Percentiles rank a stretch among this genome's conserved stretches.
Conservation (phyloP, 2,888 invertebrate species). For the Julus scandinavius region DNA sequence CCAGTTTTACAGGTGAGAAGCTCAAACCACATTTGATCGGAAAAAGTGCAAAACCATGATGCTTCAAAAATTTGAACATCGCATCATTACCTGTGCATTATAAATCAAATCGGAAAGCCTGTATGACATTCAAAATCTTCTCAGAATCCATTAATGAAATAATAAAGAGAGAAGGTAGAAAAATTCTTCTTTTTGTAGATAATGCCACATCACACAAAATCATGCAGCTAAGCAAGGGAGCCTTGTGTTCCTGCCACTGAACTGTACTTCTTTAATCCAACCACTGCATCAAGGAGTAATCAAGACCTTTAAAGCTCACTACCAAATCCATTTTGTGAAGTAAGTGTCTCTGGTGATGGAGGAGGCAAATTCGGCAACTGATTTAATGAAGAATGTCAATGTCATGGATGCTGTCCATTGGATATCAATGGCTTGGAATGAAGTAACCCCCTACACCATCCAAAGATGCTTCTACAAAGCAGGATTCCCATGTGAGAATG, state of each 20-base stretch:
- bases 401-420: constrained; percentile 34
- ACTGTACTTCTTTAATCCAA: background rate
- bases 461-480: background rate
- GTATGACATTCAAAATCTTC: background rate
- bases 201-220: background rate
- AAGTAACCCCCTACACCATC: background rate
- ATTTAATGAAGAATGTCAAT: background rate
- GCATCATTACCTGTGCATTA: background rate
- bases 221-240: background rate
- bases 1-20: constrained; percentile 49
- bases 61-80: background rate
- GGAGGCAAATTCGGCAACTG: background rate
- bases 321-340: background rate
- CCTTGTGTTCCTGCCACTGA: background rate
- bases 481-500: background rate
- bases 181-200: constrained; percentile 18
- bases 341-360: background rate
- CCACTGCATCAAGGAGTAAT: no score
- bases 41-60: constrained; percentile 1
- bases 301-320: background rate
- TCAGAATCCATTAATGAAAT: background rate
- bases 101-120: constrained; percentile 9
- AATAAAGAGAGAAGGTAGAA: background rate
- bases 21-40: constrained; percentile 35
- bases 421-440: background rate